Evolutionary conservation across 2,113 vertebrate genomes (phyloP), one percentile per base, ranked within the genome.

Genomic region (Aix galericulata): DNA sequence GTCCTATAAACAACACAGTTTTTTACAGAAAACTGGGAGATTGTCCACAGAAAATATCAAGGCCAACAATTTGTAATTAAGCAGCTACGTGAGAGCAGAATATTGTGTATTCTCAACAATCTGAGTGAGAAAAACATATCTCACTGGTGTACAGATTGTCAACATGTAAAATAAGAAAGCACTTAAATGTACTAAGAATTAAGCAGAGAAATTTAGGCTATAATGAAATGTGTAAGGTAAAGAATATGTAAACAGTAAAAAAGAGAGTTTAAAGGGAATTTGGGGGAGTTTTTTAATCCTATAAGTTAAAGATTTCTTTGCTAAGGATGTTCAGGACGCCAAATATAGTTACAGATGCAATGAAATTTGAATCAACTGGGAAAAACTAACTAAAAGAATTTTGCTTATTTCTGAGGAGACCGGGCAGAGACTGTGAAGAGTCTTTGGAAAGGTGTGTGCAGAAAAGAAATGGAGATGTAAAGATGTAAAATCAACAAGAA

Each of bases 361-460:
- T 3, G 84, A 71, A 67, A 82, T 34, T 27, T 63, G 21, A 71
- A 91, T 53, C 9, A n/a, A 8, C 18, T 4, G 21, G 3, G 5
- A 29, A 56, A 76, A 86, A 44, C 2, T 29, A 0, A 32, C 20
- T 74, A 7, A 38, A 83, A 69, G 3, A 8, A 34, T 48, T 36
- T 2, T 53, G 31, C 1, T 11, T 20, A 31, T 31, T 89, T 81
- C 31, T 34, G 50, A 44, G 36, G 16, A 77, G 14, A 62, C 6
- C 0, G 0, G 7, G 9, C 14, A 84, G 23, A 21, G 71, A 80
- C 67, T 3, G 0, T 4, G 17, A 55, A 53, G 21, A 26, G 56
- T n/a, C 31, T 11, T 17, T 32, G 34, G 29, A 79, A 60, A 79
- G 1, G 2, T 27, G 6, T 21, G 9, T 5, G 21, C 31, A 8